phyloP scores from a whole-genome alignment of 2,888 invertebrate species.

The Xestia rhomboidea region DNA sequence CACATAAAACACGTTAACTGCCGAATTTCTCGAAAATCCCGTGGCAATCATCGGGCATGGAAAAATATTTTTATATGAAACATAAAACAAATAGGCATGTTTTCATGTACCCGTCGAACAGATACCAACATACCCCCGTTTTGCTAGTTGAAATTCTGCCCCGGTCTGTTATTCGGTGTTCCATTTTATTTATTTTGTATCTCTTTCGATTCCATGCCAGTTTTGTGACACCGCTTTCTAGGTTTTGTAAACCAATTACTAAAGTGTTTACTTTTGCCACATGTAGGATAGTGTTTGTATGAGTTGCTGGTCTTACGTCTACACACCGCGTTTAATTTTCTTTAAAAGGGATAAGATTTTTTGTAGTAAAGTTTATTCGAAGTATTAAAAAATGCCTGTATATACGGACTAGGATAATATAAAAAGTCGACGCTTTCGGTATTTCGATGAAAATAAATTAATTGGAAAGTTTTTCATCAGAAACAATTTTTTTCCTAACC shows the following conservation, averaged over 20 bases:
- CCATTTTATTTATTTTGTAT: conserved; percentile 33
- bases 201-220: neutral
- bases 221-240: conserved; percentile 8
- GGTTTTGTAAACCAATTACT: conserved; percentile 37
- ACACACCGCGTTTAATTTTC: neutral
- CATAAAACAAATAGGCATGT: conserved; percentile 32
- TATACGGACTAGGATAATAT: neutral
- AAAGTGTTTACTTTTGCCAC: conserved; percentile 1
- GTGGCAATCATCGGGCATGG: conserved; percentile 21
- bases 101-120: neutral
- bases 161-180: conserved; percentile 29
- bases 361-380: neutral
- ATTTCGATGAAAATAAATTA: neutral
- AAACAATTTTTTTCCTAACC: neutral
- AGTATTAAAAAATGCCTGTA: neutral
- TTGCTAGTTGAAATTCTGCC: conserved; percentile 51
- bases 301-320: neutral
- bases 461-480: neutral
- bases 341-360: neutral
- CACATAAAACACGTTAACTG: conserved; percentile 51
- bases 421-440: neutral
- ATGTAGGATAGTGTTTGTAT: conserved; percentile 5
- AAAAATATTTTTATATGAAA: conserved; percentile 34
- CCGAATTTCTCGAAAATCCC: conserved; percentile 25
- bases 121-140: conserved; percentile 4